Evolutionary conservation across 2,797 vertebrate genomes (phyloP).

Genomic region (Lepidocolaptes lacrymiger): DNA sequence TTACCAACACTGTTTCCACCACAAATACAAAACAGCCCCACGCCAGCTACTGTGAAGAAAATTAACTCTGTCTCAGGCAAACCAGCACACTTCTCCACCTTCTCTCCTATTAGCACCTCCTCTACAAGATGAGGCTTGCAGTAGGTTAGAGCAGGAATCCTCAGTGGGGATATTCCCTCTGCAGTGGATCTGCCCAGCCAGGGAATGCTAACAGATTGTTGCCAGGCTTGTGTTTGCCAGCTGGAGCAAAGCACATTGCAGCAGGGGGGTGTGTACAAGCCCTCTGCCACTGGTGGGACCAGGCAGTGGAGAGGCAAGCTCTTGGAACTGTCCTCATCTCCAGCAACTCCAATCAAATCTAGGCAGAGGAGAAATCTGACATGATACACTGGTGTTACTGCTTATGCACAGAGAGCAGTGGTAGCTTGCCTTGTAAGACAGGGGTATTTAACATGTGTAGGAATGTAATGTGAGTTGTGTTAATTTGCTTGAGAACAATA

Average conservation of each 20-base stretch:
- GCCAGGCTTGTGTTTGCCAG: slow-evolving; percentile 2
- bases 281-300: neutral
- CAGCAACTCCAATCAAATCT: neutral
- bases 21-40: neutral
- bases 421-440: neutral
- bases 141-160: neutral
- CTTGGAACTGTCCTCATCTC: neutral
- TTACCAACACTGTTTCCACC: neutral
- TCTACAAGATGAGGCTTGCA: neutral
- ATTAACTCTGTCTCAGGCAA: neutral
- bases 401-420: neutral
- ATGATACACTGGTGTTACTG: neutral
- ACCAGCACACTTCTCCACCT: neutral
- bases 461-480: neutral
- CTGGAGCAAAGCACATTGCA: slow-evolving; percentile 4
- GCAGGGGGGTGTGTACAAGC: neutral
- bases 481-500: slow-evolving; percentile 18
- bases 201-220: neutral
- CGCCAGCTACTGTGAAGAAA: neutral
- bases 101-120: neutral
- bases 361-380: neutral
- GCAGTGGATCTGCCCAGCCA: neutral
- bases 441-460: neutral
- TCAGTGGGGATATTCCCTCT: neutral
- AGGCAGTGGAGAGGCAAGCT: neutral